A percentile compares a stretch with the other conserved stretches of the same genome.
These are phyloP conservation scores for Urophycis tenuis DNA, from an alignment of 2,797 vertebrate species.

Conservation along the genomic window DNA sequence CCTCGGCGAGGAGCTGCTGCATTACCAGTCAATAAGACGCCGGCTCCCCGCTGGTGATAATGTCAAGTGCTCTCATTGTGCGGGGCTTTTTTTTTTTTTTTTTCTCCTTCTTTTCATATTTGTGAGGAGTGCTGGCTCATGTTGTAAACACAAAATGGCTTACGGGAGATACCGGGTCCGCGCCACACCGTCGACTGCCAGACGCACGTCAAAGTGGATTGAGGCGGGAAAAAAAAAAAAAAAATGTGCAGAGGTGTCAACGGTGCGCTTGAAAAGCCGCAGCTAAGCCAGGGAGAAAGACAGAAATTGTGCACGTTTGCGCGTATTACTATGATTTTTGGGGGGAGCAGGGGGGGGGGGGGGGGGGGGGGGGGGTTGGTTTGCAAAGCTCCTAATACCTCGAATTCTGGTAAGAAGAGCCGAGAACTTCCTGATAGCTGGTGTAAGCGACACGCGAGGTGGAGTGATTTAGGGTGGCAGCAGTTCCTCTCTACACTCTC, in stretches of 20 bases:
- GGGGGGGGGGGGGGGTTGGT: neutral
- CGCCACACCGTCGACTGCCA: constrained; percentile 56
- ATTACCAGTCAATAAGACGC: constrained; percentile 72
- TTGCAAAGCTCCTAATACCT: constrained; percentile 42
- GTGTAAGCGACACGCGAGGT: constrained; percentile 14
- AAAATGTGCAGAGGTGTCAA: constrained; percentile 61
- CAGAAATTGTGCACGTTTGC: constrained; percentile 49
- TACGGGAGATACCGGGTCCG: constrained; percentile 60
- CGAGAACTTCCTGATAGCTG: constrained; percentile 20
- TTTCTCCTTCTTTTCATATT: constrained; percentile 53
- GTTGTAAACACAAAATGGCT: constrained; percentile 64
- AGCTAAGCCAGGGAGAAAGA: constrained; percentile 53
- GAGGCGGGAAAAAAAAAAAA: constrained; percentile 33
- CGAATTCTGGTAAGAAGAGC: constrained; percentile 23
- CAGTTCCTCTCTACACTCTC: neutral
- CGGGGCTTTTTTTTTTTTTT: constrained; percentile 47
- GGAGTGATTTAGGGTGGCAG: neutral
- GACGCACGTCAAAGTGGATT: constrained; percentile 55
- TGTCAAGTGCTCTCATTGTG: constrained; percentile 69
- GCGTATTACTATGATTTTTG: constrained; percentile 28
- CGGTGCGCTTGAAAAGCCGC: constrained; percentile 47
- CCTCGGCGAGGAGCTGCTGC: constrained; percentile 19
- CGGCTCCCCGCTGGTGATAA: constrained; percentile 62
- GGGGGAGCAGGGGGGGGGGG: neutral
- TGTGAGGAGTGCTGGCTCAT: constrained; percentile 58